phyloP scores from a whole-genome alignment of 2,797 vertebrate species.

The Alouatta caraya region DNA sequence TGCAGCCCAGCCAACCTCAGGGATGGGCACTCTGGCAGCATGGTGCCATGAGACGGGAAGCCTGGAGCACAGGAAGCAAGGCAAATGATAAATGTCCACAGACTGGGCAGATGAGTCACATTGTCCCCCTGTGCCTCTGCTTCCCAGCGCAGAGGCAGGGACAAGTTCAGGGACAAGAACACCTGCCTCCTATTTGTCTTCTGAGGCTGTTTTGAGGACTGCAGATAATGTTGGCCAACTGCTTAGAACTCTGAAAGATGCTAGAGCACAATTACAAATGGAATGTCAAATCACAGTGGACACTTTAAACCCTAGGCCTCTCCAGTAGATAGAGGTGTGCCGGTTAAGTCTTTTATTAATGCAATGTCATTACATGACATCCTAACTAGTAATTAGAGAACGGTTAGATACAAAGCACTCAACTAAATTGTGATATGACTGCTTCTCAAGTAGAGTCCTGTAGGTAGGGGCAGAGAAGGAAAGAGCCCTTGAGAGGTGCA shows the following conservation, averaged over 20 bases:
- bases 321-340: background rate
- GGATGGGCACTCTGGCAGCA: background rate
- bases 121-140: background rate
- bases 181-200: background rate
- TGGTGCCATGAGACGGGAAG: background rate
- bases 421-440: background rate
- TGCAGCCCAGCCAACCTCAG: background rate
- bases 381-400: background rate
- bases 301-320: background rate
- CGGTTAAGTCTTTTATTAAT: background rate
- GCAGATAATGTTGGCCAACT: background rate
- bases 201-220: background rate
- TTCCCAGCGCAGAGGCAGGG: background rate
- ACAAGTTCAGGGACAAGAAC: background rate
- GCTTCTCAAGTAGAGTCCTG: background rate
- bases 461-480: background rate
- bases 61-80: background rate
- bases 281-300: background rate
- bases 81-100: background rate
- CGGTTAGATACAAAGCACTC: background rate
- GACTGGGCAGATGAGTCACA: background rate
- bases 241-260: background rate
- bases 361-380: background rate
- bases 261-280: background rate
- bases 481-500: background rate